Conservation (phyloP, 2,888 invertebrate genomes). For the Odontomyia ornata region DNA sequence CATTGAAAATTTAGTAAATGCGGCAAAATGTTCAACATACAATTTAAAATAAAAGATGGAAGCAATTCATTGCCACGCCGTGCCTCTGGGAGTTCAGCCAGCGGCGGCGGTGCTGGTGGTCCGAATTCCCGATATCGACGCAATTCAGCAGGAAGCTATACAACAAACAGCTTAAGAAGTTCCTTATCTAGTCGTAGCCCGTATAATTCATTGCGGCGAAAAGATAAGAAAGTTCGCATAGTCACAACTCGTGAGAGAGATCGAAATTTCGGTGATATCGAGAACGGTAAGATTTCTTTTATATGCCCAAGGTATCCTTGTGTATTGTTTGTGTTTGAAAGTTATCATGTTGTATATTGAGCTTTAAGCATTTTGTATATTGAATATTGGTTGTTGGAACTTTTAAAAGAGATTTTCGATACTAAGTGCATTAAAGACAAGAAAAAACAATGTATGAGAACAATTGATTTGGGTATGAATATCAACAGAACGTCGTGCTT, state of each 20-base stretch:
- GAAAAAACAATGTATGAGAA: too few species aligned
- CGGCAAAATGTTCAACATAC: conserved; percentile 62
- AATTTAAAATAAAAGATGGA: conserved; percentile 65
- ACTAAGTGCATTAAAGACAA: too few species aligned
- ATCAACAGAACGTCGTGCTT: neutral
- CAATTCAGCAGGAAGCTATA: conserved; percentile 58
- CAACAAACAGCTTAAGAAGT: conserved; percentile 59
- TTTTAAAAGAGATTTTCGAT: too few species aligned
- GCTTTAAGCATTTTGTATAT: neutral
- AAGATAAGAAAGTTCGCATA: conserved; percentile 63
- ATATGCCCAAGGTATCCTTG: neutral
- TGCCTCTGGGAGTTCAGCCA: neutral
- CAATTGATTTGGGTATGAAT: too few species aligned
- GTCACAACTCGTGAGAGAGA: conserved; percentile 59
- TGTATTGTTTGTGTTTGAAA: neutral
- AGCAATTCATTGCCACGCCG: conserved; percentile 60
- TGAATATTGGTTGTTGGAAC: too few species aligned
- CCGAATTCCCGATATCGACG: conserved; percentile 39
- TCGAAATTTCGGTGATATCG: conserved; percentile 20
- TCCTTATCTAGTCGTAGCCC: conserved; percentile 60
- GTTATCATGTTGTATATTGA: neutral
- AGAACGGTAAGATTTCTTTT: conserved; percentile 46
- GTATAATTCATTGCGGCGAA: conserved; percentile 60
- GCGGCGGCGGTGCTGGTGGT: neutral
- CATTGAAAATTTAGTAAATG: conserved; percentile 27